Conservation (phyloP, 2,797 vertebrate species). For the Notamacropus eugenii region DNA sequence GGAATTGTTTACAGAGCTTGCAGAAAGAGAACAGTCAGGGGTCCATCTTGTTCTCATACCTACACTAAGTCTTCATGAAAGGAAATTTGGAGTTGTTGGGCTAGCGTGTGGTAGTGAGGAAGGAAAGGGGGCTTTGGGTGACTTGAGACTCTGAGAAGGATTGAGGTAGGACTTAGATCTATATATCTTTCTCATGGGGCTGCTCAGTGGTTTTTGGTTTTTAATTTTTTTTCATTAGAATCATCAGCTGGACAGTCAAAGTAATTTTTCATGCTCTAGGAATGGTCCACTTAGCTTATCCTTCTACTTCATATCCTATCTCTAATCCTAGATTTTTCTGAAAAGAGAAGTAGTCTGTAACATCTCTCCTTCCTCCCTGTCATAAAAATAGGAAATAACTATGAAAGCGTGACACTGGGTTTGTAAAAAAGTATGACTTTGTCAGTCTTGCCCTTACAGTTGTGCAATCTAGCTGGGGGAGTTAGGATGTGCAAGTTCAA, state of each 20-base stretch:
- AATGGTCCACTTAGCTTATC: neutral
- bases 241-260: neutral
- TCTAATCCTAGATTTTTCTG: conserved; percentile 17
- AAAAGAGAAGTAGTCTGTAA: neutral
- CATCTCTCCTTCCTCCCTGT: neutral
- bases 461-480: conserved; percentile 1
- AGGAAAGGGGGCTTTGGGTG: neutral
- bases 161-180: neutral
- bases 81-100: neutral
- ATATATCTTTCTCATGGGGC: neutral
- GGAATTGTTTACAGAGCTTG: conserved; percentile 57
- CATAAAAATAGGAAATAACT: neutral
- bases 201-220: neutral
- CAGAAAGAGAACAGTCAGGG: conserved; percentile 53
- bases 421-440: neutral
- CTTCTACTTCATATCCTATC: neutral
- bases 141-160: neutral
- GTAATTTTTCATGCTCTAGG: neutral
- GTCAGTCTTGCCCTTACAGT: neutral
- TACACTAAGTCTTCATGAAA: conserved; percentile 39
- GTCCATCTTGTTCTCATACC: conserved; percentile 36
- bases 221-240: neutral
- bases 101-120: neutral
- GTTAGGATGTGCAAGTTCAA: neutral
- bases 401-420: neutral